Base-by-base conservation (phyloP, 2,797 vertebrate genomes). In the Intellagama lesueurii region DNA sequence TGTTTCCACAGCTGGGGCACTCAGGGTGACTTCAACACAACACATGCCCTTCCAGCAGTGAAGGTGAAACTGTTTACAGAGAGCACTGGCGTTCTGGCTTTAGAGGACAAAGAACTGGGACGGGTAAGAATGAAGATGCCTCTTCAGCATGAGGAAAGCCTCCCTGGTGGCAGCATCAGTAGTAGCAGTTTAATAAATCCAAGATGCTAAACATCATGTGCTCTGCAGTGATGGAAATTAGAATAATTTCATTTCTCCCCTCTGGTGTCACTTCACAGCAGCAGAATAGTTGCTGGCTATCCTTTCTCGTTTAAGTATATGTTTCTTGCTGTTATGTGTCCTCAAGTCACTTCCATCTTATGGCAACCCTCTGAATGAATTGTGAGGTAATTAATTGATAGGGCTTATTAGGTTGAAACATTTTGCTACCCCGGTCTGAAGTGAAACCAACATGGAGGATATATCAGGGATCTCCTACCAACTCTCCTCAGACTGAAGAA, bases 11-110 rank as follows among this genome's bases (percentile, higher is more conserved):
- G 99, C 81, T 99, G 99, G 99, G 99, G 99, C 17, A 99, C 99
- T 89, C 99, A 99, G 96, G 99, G 99, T 56, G 99, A 99, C 96
- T 99, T 99, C 96, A 98, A 97, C 0, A 99, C 99, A 19, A 99
- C 99, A 11, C 99, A 99, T 0, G 99, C 99, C 0, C 97, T 99
- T 83, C 99, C 99, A 35, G 98, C 98, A 12, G 99, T 99, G 92
- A 99, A 99, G 96, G 98, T 99, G 95, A 99, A 99, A 96, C 97
- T 99, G 86, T 99, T 99, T 94, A 99, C 99, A 0, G 99, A 99
- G 94, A 99, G 98, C 96, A 99, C 99, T 0, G 99, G 99, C 0
- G 99, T 99, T 79, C 92, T 99, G 96, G 99, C 99, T 60, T 96
- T 99, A 95, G 99, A 99, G 93, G 99, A 99, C 95, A 99, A 99